Evolutionary conservation across 2,113 vertebrate genomes (phyloP).

Genomic region (Centropus unirufus): DNA sequence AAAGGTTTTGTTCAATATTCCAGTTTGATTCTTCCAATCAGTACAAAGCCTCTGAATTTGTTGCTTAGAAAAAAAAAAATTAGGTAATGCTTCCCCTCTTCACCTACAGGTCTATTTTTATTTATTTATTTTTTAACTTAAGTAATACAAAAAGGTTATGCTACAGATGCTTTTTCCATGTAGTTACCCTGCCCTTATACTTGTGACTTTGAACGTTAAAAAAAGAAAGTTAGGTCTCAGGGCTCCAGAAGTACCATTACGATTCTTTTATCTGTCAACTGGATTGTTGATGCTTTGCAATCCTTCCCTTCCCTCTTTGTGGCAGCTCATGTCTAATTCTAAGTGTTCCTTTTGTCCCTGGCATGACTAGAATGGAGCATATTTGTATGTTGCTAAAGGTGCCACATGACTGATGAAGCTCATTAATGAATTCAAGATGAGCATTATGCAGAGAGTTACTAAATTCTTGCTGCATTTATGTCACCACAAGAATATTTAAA

Average conservation of each 20-base stretch:
- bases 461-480: background rate
- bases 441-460: background rate
- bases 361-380: background rate
- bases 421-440: background rate
- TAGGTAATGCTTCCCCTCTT: background rate
- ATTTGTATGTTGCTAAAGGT: background rate
- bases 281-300: background rate
- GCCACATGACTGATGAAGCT: background rate
- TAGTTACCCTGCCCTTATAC: background rate
- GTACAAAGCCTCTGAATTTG: background rate
- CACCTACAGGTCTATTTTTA: background rate
- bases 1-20: background rate
- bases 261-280: background rate
- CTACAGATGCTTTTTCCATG: background rate
- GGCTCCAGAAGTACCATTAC: background rate
- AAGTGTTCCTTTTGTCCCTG: background rate
- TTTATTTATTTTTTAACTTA: background rate
- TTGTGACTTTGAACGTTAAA: background rate
- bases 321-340: background rate
- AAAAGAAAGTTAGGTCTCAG: background rate
- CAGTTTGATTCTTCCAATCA: background rate
- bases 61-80: background rate
- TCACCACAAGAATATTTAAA: background rate
- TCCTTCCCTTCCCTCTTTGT: background rate
- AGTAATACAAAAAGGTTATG: background rate